Evolutionary conservation across 1,140 invertebrate species (phyloP), one percentile per base, ranked within the genome.

Genomic region (Helicoverpa zea): DNA sequence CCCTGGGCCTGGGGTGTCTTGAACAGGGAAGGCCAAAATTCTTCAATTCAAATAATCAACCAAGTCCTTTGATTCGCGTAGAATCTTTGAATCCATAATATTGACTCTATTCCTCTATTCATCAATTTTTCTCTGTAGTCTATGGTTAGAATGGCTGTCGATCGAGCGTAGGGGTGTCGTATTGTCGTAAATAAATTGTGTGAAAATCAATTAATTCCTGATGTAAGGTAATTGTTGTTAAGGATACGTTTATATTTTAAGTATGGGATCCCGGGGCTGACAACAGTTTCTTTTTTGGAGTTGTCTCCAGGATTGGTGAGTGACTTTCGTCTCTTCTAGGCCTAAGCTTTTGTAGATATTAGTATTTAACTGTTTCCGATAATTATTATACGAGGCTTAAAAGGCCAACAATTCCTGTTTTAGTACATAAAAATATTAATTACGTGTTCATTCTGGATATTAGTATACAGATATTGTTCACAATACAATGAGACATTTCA

Each of bases 121-220:
- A 63, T 63, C 12, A 29, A 35, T 35, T 4, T 43, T n/a, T 63
- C 16, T 63, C 58, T 81, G 54, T 77, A 72, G 76, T 88, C 87
- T 90, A 90, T 91, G 87, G 78, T 72, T 86, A 88, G 88, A 91
- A 90, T 92, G 92, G 90, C 89, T 92, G 90, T 91, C 84, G 82
- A 83, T 84, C 84, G 84, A 90, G 88, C 84, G 84, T 91, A 87
- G 86, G 84, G 83, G 87, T 86, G 80, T 83, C 73, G 79, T 87
- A 87, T 87, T 84, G 80, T 79, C 49, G 83, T 92, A 88, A 90
- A 89, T 90, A 92, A 88, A 88, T 88, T 87, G 77, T 84, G 83
- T 81, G 70, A 84, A 87, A 81, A 83, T 84, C 83, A 89, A 80
- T 88, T 83, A 86, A 80, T 81, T 84, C 61, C 82, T 86, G 87